Evolutionary conservation across 2,113 vertebrate genomes (phyloP).

Genomic region (Oncorhynchus tshawytscha): DNA sequence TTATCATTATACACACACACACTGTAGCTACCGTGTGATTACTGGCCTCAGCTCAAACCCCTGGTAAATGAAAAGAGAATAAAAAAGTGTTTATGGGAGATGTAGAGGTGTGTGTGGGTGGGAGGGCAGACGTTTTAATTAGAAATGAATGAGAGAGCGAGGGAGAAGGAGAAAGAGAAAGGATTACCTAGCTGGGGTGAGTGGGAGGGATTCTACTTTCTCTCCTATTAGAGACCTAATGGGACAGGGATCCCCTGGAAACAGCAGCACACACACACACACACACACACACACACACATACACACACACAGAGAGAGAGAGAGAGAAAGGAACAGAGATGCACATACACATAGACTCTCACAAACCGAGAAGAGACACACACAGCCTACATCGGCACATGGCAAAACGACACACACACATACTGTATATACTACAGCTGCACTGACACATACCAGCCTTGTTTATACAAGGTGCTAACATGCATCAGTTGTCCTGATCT

Average conservation of each 20-base stretch:
- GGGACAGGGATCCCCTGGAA: slow-evolving; percentile 57
- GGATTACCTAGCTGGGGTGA: slow-evolving; percentile 55
- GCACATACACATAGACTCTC: too few relatives aligned
- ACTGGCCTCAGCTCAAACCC: slow-evolving; percentile 62
- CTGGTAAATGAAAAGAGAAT: slow-evolving; percentile 65
- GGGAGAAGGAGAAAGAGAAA: slow-evolving; percentile 21
- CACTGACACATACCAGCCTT: too few relatives aligned
- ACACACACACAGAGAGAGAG: background rate
- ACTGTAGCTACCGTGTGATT: slow-evolving; percentile 43
- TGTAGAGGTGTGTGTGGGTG: slow-evolving; percentile 56
- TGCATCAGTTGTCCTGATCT: too few relatives aligned
- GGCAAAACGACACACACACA: too few relatives aligned
- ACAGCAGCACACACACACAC: slow-evolving; percentile 44
- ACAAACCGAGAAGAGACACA: too few relatives aligned
- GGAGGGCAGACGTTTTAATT: slow-evolving; percentile 66
- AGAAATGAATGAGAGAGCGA: slow-evolving; percentile 70
- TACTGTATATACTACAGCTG: too few relatives aligned
- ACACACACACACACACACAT: slow-evolving; percentile 12
- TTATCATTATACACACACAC: slow-evolving; percentile 61
- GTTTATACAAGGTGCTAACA: too few relatives aligned
- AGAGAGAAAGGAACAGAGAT: background rate
- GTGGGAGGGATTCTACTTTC: slow-evolving; percentile 59
- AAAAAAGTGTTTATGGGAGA: slow-evolving; percentile 61
- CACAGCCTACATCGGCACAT: too few relatives aligned
- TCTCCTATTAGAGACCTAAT: slow-evolving; percentile 33